These are phyloP conservation scores for Dynastes tityus DNA, from an alignment of 2,888 invertebrate species.

Conservation along the genomic window DNA sequence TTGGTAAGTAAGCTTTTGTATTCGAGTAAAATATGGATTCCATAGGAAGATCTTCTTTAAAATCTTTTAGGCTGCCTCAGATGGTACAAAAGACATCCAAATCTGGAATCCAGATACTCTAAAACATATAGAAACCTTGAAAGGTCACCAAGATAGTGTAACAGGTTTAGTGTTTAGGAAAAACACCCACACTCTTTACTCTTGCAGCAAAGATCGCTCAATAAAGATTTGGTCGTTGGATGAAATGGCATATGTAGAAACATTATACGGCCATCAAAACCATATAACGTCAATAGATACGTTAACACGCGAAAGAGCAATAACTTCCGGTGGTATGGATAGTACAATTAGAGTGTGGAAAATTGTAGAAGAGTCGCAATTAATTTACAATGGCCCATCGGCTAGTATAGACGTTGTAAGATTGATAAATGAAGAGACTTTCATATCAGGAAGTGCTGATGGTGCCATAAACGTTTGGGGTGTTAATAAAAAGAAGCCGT, in stretches of 20 bases:
- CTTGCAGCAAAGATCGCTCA: slow-evolving; percentile 83
- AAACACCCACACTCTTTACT: slow-evolving; percentile 89
- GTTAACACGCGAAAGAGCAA: slow-evolving; percentile 86
- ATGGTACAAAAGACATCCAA: slow-evolving; percentile 80
- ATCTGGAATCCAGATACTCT: slow-evolving; percentile 89
- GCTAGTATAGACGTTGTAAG: slow-evolving; percentile 91
- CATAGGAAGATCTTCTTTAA: too few relatives aligned
- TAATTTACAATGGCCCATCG: slow-evolving; percentile 85
- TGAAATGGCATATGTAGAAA: slow-evolving; percentile 97
- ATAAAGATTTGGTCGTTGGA: slow-evolving; percentile 97
- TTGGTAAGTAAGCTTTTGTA: slow-evolving; percentile 73
- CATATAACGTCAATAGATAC: slow-evolving; percentile 91
- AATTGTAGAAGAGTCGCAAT: slow-evolving; percentile 95
- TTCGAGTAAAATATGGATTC: neutral
- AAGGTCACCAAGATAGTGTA: slow-evolving; percentile 83
- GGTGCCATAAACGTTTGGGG: slow-evolving; percentile 91
- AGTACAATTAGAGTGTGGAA: slow-evolving; percentile 94
- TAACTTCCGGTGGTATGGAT: slow-evolving; percentile 93
- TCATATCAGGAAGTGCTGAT: slow-evolving; percentile 93
- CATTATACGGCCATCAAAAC: slow-evolving; percentile 94
- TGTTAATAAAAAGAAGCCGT: slow-evolving; percentile 88
- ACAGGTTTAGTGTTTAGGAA: slow-evolving; percentile 88
- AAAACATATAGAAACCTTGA: slow-evolving; percentile 84
- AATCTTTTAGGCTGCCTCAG: slow-evolving; percentile 77
- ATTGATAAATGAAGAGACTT: slow-evolving; percentile 94